Evolutionary conservation across 2,888 invertebrate species (phyloP), one percentile per base, ranked within the genome.

Genomic region (Drosophila paracracens): DNA sequence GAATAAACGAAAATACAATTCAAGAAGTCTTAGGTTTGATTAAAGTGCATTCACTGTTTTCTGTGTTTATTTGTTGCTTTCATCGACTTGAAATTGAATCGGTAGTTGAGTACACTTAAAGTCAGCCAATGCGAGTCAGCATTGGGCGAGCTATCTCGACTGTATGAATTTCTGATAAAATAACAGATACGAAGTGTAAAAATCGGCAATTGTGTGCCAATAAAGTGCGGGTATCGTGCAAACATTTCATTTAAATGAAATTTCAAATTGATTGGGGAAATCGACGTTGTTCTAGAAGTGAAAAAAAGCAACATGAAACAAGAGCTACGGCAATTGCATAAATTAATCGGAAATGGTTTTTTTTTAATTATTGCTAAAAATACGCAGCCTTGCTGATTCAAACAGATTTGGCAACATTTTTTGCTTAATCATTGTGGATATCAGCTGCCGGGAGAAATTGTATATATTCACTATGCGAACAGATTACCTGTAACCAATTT

Each of bases 181-280:
- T 29, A 21, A 21, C 6, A 59, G 48, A 56, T 36, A 71, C 40
- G 50, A 46, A 25, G n/a, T n/a, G 11, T 27, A 8, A 27, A 13
- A 38, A n/a, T n/a, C 27, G 25, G 18, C 25, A 50, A 7, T n/a
- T 52, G 29, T 31, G 27, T 27, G 29, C 51, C 51, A 51, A 51
- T 29, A 7, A 31, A 57, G 51, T 29, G n/a, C 46, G 59, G 54
- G 64, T 46, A 54, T 53, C 68, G 56, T 46, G 71, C 56, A 74
- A 68, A 48, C 57, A 73, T 66, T 80, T 76, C 53, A 74, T 66
- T 62, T 43, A 71, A 81, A 70, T 76, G 40, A 63, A 78, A 78
- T 74, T 64, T 66, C 27, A 54, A 76, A 66, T 66, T 70, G 75
- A 71, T 74, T 75, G 63, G 38, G 60, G n/a, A 63, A 51, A 29